phyloP scores from a whole-genome alignment of 2,113 vertebrate species.

The Anolis sagrei region DNA sequence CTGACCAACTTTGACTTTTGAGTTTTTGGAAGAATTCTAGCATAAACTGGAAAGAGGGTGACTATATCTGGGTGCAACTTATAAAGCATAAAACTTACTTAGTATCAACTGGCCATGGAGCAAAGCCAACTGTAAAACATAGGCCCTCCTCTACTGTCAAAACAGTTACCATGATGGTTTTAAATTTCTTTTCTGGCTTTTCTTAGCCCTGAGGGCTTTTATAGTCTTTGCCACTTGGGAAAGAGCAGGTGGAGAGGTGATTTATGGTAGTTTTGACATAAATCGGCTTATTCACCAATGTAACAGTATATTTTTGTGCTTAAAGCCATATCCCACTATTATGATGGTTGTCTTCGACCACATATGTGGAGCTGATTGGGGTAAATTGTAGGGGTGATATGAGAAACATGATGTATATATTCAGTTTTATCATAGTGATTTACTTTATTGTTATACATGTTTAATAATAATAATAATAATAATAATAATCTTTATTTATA shows the following conservation, averaged over 20 bases:
- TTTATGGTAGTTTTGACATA: background rate
- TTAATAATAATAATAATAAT: too few species aligned
- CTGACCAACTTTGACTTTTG: background rate
- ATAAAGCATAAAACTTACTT: conserved; percentile 16
- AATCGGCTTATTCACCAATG: background rate
- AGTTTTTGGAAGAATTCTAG: conserved; percentile 7
- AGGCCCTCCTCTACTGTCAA: background rate
- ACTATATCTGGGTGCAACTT: background rate
- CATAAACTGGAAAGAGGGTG: background rate
- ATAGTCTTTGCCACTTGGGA: background rate
- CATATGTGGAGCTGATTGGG: too few species aligned
- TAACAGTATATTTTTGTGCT: background rate
- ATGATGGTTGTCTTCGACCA: too few species aligned
- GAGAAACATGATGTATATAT: too few species aligned
- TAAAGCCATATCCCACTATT: background rate
- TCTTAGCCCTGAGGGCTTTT: background rate
- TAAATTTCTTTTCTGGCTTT: background rate
- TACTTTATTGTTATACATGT: too few species aligned
- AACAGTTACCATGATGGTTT: background rate
- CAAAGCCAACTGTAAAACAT: background rate
- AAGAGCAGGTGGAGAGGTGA: background rate
- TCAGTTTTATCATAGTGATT: too few species aligned
- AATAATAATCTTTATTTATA: too few species aligned
- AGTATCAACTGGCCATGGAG: background rate
- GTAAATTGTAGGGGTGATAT: too few species aligned